A percentile compares a stretch with the other conserved stretches of the same genome.
Evolutionary conservation across 2,797 vertebrate genomes (phyloP).

Genomic region (Manis javanica): DNA sequence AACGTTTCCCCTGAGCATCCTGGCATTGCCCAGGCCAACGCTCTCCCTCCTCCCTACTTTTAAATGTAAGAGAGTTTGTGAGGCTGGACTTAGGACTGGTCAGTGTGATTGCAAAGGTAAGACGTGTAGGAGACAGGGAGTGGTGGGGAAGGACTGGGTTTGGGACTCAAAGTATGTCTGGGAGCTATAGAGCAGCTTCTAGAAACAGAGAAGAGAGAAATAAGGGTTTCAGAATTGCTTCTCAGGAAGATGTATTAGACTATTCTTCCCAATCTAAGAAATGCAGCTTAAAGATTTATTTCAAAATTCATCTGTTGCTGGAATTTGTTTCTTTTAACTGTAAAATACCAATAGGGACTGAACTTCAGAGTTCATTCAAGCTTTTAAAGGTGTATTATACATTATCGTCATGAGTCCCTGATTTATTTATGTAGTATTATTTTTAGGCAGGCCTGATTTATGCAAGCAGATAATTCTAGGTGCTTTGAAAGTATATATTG

Average conservation of each 20-base stretch:
- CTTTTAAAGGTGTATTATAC: not conserved
- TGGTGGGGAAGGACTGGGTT: not conserved
- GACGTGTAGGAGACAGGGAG: accelerated
- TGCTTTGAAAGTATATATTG: not conserved
- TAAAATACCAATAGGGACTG: not conserved
- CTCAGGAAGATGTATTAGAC: not conserved
- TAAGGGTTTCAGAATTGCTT: not conserved
- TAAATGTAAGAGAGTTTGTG: not conserved
- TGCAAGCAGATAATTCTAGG: not conserved
- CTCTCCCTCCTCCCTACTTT: not conserved
- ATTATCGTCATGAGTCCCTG: not conserved
- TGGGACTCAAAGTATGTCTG: not conserved
- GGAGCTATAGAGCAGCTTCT: not conserved
- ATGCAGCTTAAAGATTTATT: not conserved
- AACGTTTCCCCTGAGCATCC: not conserved
- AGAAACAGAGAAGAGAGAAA: not conserved
- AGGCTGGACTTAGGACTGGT: not conserved
- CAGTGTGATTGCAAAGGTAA: not conserved
- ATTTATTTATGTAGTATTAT: not conserved
- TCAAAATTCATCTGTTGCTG: not conserved
- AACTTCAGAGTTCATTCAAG: not conserved
- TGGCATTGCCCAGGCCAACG: not conserved
- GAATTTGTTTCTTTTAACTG: not conserved
- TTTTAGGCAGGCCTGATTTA: not conserved
- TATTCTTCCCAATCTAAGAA: not conserved